These are phyloP conservation scores for Clarias gariepinus DNA, from an alignment of 2,113 vertebrate genomes.

Conservation along the genomic window DNA sequence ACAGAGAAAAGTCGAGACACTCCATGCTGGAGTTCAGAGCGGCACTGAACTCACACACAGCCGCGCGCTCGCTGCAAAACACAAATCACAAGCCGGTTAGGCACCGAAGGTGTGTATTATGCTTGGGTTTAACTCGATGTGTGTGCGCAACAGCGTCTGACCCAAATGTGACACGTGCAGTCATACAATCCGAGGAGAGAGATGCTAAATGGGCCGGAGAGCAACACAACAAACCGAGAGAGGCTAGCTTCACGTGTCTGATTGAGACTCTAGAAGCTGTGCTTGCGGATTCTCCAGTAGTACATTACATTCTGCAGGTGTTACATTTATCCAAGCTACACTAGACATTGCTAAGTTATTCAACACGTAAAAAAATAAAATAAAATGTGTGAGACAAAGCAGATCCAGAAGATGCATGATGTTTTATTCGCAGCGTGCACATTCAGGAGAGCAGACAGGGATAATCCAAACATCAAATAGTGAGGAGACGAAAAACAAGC, in stretches of 20 bases:
- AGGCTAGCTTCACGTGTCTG: not conserved
- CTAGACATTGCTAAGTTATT: not conserved
- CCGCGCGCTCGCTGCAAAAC: not conserved
- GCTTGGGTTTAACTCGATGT: not conserved
- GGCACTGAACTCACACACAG: not conserved
- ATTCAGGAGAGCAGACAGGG: not conserved
- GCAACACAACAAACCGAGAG: not conserved
- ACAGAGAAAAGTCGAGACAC: not conserved
- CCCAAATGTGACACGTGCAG: not conserved
- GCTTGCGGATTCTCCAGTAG: not conserved
- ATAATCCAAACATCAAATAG: not conserved
- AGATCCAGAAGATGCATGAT: no score
- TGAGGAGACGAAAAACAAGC: not conserved
- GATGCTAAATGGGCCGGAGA: not conserved
- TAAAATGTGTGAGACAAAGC: no score
- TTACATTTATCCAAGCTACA: not conserved
- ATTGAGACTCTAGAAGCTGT: not conserved
- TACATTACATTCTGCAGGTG: not conserved
- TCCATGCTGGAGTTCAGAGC: not conserved
- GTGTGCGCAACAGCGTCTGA: not conserved
- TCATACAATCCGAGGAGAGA: not conserved
- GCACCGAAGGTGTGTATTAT: not conserved
- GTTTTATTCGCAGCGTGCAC: not conserved
- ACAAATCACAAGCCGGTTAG: slow-evolving; percentile 5
- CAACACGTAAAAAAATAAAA: not conserved